Conservation (phyloP, 2,797 vertebrate species). For the Bryconaethiops microstoma region DNA sequence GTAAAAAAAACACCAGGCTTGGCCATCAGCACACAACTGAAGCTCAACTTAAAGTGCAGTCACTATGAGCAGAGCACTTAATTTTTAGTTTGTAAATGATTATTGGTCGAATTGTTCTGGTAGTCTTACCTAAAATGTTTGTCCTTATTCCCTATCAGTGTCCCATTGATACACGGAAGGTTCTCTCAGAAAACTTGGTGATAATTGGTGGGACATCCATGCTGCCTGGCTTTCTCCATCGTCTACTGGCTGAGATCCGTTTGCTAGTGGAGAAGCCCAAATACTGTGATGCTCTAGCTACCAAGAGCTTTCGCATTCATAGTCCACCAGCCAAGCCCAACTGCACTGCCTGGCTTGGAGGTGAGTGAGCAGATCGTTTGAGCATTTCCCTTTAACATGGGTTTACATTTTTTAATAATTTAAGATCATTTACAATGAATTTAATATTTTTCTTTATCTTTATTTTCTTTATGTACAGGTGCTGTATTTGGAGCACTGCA, state of each 20-base stretch:
- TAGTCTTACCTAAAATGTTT: not conserved
- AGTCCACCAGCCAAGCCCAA: constrained; percentile 94
- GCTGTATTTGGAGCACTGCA: constrained; percentile 95
- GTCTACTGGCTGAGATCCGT: constrained; percentile 92
- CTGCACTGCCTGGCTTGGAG: constrained; percentile 97
- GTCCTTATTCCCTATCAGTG: constrained; percentile 77
- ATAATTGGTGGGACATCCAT: constrained; percentile 94
- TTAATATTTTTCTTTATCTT: not conserved
- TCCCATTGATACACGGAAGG: constrained; percentile 96
- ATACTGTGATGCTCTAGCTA: constrained; percentile 86
- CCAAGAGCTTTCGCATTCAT: constrained; percentile 91
- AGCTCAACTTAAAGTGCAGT: not conserved
- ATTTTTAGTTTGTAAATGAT: not conserved
- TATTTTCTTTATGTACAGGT: constrained; percentile 70
- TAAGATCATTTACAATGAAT: not conserved
- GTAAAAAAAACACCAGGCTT: constrained; percentile 68
- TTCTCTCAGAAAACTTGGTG: constrained; percentile 93
- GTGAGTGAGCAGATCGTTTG: constrained; percentile 70
- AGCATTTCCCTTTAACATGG: not conserved
- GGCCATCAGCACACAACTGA: not conserved
- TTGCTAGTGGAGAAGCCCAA: constrained; percentile 93
- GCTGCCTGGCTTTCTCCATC: constrained; percentile 94
- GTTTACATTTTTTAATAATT: not conserved
- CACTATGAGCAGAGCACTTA: no score
- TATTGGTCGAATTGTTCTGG: not conserved